Base-by-base conservation (phyloP, 2,113 vertebrate species). In the Scophthalmus maximus region DNA sequence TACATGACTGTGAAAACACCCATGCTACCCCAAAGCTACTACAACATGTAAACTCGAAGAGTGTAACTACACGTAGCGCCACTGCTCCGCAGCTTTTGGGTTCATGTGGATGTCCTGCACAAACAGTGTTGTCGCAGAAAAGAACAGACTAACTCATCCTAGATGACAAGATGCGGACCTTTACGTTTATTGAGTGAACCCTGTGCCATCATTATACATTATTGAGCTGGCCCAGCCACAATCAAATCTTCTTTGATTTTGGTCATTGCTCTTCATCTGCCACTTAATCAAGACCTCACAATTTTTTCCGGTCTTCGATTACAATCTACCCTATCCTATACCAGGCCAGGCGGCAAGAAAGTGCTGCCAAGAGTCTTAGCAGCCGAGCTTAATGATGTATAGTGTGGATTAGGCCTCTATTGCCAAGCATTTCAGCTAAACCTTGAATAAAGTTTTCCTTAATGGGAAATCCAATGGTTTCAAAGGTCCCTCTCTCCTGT, bases 401-500 rank as follows among this genome's bases (percentile, higher is more conserved):
- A 70, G 81, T 80, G 64, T 7, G 78, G 79, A 82, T 89, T 82
- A 86, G 73, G 49, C 18, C 51, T 68, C 22, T 69, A 42, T 25
- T 67, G 53, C 32, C 52, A 49, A 75, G 65, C 46, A 20, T 65
- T 73, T 69, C n/a, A 62, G 30, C 40, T 50, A 40, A 81, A 72
- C 68, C 62, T 68, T 74, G 79, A 78, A 63, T 78, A 84, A 88
- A 85, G 76, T 83, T 88, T 81, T 38, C 56, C 72, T 73, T 83
- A 79, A 85, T 85, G 72, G 69, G 61, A 78, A 85, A 85, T 85
- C 69, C 84, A 76, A 79, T 88, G 22, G 79, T 88, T 79, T 34
- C 36, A 85, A 82, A 83, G 77, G 82, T 85, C 84, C 78, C 62
- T 74, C 84, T 79, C 62, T 74, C 68, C 61, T 60, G 46, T 68